Evolutionary conservation across 2,113 vertebrate genomes (phyloP), one percentile per base, ranked within the genome.

Genomic region (Formicarius rufipectus): DNA sequence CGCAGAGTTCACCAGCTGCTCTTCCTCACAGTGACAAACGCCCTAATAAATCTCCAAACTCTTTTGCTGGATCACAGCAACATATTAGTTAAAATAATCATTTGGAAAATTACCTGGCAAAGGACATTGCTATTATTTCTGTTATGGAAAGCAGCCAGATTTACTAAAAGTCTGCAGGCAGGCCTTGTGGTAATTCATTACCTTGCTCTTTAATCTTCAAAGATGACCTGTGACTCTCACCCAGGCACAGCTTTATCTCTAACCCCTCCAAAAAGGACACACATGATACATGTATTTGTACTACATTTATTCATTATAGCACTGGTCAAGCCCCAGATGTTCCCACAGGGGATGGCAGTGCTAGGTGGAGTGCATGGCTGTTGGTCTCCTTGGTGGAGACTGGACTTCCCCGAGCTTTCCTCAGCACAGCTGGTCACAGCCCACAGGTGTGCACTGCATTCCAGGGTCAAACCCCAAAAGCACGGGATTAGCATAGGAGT

Each of bases 21-120:
- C 63, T 50, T 86, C 59, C 68, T 74, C 82, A 28, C 12, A 0
- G 13, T 63, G 84, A 91, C 71, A 90, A 95, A 94, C 0, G 15
- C 49, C 58, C 86, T 30, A 87, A 87, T 95, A 87, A 93, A 94
- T 95, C 87, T 80, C 31, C 13, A 18, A 66, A 68, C 53, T 53
- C 87, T 75, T 81, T 64, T 67, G 66, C 79, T 68, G 83, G 79
- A 93, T 92, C 59, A 49, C 20, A 42, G 79, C 44, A 90, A 93
- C 64, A 0, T 49, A 83, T 95, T 92, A 91, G 91, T 95, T 91
- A 76, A 95, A 96, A 95, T 62, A 95, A 95, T 93, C 40, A 87
- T 89, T 93, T 76, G 62, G 92, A 94, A 95, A 93, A 96, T 84
- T 84, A 87, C 80, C 89, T 93, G 86, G 96, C 91, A 90, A 87